Percentiles rank a stretch among this genome's conserved stretches.
These are phyloP conservation scores for Nipponacmea schrenckii DNA, from an alignment of 2,888 invertebrate species.

Conservation along the genomic window DNA sequence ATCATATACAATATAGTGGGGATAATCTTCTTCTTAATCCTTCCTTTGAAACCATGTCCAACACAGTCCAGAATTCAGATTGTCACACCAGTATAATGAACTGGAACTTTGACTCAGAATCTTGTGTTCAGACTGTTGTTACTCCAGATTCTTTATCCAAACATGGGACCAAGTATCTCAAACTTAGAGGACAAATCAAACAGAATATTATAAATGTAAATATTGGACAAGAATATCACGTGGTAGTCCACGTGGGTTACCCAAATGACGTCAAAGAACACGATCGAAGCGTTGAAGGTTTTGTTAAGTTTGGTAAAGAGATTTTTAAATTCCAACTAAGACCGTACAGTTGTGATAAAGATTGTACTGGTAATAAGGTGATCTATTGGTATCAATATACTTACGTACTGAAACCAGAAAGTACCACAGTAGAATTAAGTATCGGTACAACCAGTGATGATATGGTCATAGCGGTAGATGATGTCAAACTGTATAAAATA, in stretches of 20 bases:
- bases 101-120: slow-evolving; percentile 8
- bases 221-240: slow-evolving; percentile 10
- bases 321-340: slow-evolving; percentile 22
- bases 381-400: slow-evolving; percentile 23
- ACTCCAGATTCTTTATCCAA: background rate
- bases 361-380: slow-evolving; percentile 9
- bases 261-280: slow-evolving; percentile 15
- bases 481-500: slow-evolving; percentile 10
- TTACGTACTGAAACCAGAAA: background rate
- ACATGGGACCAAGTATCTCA: background rate
- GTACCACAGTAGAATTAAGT: background rate
- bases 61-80: too few species aligned
- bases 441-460: background rate
- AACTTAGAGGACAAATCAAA: background rate
- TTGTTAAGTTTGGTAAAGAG: slow-evolving; percentile 24
- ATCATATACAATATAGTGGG: slow-evolving; percentile 24
- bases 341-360: slow-evolving; percentile 21
- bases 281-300: slow-evolving; percentile 23
- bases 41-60: slow-evolving; percentile 29
- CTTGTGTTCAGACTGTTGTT: background rate
- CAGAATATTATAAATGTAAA: background rate
- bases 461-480: slow-evolving; percentile 18
- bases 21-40: slow-evolving; percentile 33
- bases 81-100: background rate
- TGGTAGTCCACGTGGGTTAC: slow-evolving; percentile 19